phyloP scores from a whole-genome alignment of 2,797 vertebrate species.

The Etheostoma perlongum region DNA sequence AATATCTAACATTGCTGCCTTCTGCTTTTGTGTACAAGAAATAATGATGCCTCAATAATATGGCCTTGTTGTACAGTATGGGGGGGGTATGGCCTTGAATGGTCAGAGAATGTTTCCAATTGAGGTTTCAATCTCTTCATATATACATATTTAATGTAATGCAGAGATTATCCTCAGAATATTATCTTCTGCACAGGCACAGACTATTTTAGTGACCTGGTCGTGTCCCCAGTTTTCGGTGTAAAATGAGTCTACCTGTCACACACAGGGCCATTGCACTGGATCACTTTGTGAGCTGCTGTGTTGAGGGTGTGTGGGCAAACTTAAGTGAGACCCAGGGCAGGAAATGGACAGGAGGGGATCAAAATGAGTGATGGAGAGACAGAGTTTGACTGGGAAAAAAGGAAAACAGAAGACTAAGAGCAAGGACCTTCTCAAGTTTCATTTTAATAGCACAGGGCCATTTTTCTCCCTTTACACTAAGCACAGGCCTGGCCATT shows the following conservation, averaged over 20 bases:
- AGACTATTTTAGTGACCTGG: conserved; percentile 47
- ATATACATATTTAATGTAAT: conserved; percentile 65
- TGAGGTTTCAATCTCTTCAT: conserved; percentile 26
- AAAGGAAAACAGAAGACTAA: conserved; percentile 80
- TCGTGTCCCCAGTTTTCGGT: conserved; percentile 51
- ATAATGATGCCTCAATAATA: conserved; percentile 68
- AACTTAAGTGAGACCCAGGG: conserved; percentile 68
- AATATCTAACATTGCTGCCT: conserved; percentile 73
- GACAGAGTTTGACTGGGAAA: conserved; percentile 68
- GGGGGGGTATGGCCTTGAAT: conserved; percentile 13
- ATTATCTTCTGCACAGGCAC: conserved; percentile 33
- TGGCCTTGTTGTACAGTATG: conserved; percentile 46
- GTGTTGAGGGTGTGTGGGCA: conserved; percentile 66
- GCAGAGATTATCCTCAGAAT: conserved; percentile 30
- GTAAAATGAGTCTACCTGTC: conserved; percentile 65
- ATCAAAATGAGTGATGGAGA: conserved; percentile 82
- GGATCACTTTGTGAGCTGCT: conserved; percentile 62
- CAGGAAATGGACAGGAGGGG: conserved; percentile 84
- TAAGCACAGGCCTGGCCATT: conserved; percentile 83
- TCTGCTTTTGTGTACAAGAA: conserved; percentile 69
- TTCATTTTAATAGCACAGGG: conserved; percentile 85
- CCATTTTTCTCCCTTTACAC: conserved; percentile 82
- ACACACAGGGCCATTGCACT: conserved; percentile 65
- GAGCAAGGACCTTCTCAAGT: conserved; percentile 79
- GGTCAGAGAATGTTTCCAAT: conserved; percentile 49